Evolutionary conservation across 2,888 invertebrate genomes (phyloP).

Genomic region (Lasioglossum zephyrum): DNA sequence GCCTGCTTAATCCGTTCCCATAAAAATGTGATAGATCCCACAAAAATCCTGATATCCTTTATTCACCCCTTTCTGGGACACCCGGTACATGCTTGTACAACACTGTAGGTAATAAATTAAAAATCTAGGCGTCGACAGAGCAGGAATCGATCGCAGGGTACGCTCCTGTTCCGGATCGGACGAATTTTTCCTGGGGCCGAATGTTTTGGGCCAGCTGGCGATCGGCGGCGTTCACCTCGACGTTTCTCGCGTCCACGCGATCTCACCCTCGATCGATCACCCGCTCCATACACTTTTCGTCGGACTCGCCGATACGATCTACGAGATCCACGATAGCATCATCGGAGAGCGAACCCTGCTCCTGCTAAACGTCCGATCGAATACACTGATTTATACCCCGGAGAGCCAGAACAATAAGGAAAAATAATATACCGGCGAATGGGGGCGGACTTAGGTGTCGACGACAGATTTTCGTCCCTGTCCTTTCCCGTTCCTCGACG

Average conservation of each 20-base stretch:
- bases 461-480: slow-evolving; percentile 20
- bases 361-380: slow-evolving; percentile 46
- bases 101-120: not conserved
- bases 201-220: slow-evolving; percentile 18
- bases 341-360: slow-evolving; percentile 11
- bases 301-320: slow-evolving; percentile 46
- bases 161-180: not conserved
- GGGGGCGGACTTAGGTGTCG: slow-evolving; percentile 40
- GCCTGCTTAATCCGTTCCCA: not conserved
- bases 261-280: slow-evolving; percentile 48
- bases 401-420: slow-evolving; percentile 38
- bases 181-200: not conserved
- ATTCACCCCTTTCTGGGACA: too few species aligned
- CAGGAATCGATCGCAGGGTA: not conserved
- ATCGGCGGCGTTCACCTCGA: not conserved
- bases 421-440: slow-evolving; percentile 26
- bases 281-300: slow-evolving; percentile 45
- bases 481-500: not conserved
- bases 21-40: not conserved
- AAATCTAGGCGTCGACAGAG: not conserved
- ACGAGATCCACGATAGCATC: slow-evolving; percentile 44
- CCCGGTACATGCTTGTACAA: too few species aligned
- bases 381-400: slow-evolving; percentile 41
- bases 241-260: not conserved
- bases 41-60: not conserved